Conservation (phyloP, 1,140 invertebrate species). For the Drosophila carrolli region DNA sequence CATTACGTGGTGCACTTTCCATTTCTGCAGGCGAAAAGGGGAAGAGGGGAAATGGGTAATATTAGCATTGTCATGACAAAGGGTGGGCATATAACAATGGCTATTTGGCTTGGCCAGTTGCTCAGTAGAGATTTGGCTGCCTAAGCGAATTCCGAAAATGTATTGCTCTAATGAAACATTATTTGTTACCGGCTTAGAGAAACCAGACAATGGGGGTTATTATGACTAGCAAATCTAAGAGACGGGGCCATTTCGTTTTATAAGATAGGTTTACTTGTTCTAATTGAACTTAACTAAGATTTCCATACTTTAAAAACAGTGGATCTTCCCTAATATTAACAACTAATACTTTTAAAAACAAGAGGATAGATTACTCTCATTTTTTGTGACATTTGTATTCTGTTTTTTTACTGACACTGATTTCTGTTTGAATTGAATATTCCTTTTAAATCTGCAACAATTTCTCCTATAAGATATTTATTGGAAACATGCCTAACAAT, state of each 20-base stretch:
- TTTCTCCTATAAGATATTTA: too few relatives aligned
- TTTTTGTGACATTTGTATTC: too few relatives aligned
- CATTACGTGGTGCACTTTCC: conserved; percentile 96
- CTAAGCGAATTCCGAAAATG: conserved; percentile 6
- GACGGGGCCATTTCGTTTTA: too few relatives aligned
- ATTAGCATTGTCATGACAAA: conserved; percentile 46
- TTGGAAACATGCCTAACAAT: background rate
- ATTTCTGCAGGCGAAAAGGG: conserved; percentile 89
- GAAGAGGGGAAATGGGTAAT: conserved; percentile 12
- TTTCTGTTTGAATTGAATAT: too few relatives aligned
- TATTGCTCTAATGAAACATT: background rate
- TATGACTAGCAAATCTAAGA: background rate
- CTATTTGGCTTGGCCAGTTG: background rate
- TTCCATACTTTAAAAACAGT: too few relatives aligned
- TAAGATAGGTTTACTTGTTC: too few relatives aligned
- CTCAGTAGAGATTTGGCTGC: background rate
- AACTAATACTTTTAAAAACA: too few relatives aligned
- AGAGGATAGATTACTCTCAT: too few relatives aligned
- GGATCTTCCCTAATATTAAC: too few relatives aligned
- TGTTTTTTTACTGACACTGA: too few relatives aligned
- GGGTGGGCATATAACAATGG: conserved; percentile 8
- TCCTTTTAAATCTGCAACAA: too few relatives aligned
- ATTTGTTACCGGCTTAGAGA: background rate
- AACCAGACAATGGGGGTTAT: background rate
- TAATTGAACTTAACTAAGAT: too few relatives aligned